A percentile compares a stretch with the other conserved stretches of the same genome.
phyloP scores from a whole-genome alignment of 2,888 invertebrate species.

The Caenorhabditis wallacei region DNA sequence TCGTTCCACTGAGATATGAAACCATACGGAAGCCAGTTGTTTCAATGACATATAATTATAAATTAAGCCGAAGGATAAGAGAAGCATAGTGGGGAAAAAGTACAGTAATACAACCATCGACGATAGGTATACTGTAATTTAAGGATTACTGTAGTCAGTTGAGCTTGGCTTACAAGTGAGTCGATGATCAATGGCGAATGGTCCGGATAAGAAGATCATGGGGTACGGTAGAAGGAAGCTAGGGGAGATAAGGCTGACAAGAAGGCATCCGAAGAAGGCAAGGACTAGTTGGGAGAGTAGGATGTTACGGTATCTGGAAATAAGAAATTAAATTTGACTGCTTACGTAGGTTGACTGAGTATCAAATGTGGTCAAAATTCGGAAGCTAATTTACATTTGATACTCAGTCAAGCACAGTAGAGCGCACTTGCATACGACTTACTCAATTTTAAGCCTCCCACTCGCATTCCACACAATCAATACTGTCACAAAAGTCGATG shows the following conservation, averaged over 20 bases:
- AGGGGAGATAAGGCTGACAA: conserved; percentile 35
- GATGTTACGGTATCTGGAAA: conserved; percentile 55
- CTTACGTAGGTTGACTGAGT: too few species aligned
- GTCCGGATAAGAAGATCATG: conserved; percentile 43
- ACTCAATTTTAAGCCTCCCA: conserved; percentile 47
- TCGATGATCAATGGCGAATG: conserved; percentile 31
- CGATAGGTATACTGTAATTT: conserved; percentile 53
- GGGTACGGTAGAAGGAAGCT: conserved; percentile 50
- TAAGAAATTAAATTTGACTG: too few species aligned
- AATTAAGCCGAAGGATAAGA: conserved; percentile 52
- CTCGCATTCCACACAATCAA: conserved; percentile 41
- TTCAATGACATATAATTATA: conserved; percentile 58
- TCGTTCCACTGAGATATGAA: conserved; percentile 42
- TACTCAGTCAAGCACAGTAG: too few species aligned
- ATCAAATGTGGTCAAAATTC: too few species aligned
- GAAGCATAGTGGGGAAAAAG: conserved; percentile 58
- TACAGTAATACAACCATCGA: conserved; percentile 40
- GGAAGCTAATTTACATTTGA: too few species aligned
- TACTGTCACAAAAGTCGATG: conserved; percentile 31
- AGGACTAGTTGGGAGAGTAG: conserved; percentile 40
- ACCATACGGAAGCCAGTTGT: conserved; percentile 34
- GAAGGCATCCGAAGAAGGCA: conserved; percentile 31
- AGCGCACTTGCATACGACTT: too few species aligned
- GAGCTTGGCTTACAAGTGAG: conserved; percentile 54
- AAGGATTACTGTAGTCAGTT: conserved; percentile 19